Conservation (phyloP, 2,797 vertebrate genomes). For the Rhyacichthys aspro region DNA sequence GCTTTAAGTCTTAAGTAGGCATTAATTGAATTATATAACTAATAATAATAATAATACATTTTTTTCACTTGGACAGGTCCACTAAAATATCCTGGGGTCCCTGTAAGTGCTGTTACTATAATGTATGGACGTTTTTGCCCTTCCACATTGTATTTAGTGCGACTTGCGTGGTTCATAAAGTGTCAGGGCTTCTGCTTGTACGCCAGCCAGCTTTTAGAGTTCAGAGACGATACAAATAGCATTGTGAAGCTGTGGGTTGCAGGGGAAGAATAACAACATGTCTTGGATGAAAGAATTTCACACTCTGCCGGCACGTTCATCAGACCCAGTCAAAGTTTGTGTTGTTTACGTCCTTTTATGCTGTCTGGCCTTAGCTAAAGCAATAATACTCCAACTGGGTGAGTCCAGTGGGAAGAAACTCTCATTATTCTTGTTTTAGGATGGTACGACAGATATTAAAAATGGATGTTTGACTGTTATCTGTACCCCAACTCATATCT, state of each 20-base stretch:
- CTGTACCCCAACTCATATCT: constrained; percentile 9
- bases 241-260: constrained; percentile 17
- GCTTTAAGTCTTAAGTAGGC: no score
- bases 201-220: constrained; percentile 8
- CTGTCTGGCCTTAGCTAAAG: constrained; percentile 1
- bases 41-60: no score
- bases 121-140: not conserved
- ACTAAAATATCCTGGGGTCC: no score
- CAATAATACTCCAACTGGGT: constrained; percentile 23
- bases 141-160: not conserved
- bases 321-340: constrained; percentile 37
- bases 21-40: no score
- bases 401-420: constrained; percentile 9
- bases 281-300: constrained; percentile 40
- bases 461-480: constrained; percentile 1
- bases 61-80: no score
- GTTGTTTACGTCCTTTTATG: constrained; percentile 17
- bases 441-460: not conserved
- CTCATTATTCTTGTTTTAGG: constrained; percentile 36
- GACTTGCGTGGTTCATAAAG: no score
- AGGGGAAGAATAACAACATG: constrained; percentile 24
- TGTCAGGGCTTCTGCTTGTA: not conserved
- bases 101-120: no score
- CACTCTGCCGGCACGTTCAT: constrained; percentile 27
- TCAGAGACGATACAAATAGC: constrained; percentile 30